Evolutionary conservation across 2,888 invertebrate species (phyloP).

Genomic region (Cerceris rybyensis): DNA sequence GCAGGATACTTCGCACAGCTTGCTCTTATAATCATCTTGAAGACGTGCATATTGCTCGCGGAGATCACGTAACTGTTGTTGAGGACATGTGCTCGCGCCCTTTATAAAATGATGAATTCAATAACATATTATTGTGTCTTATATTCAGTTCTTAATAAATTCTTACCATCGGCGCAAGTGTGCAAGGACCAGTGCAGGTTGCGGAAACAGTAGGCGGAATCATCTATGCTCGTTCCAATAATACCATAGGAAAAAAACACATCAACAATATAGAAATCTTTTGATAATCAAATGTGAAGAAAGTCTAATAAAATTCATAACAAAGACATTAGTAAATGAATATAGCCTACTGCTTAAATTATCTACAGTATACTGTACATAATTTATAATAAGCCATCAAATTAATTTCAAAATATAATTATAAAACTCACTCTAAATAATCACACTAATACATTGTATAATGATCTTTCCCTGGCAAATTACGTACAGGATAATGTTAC

Average conservation of each 20-base stretch:
- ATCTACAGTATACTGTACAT: conserved; percentile 57
- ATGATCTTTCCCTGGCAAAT: conserved; percentile 26
- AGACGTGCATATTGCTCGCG: conserved; percentile 85
- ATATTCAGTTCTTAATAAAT: conserved; percentile 7
- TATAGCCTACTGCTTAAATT: neutral
- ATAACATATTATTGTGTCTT: conserved; percentile 14
- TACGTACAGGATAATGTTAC: conserved; percentile 61
- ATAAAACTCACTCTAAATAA: conserved; percentile 55
- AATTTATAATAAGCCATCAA: conserved; percentile 35
- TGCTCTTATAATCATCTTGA: conserved; percentile 87
- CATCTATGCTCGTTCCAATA: conserved; percentile 59
- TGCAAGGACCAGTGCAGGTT: conserved; percentile 71
- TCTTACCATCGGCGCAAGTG: conserved; percentile 71
- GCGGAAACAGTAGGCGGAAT: conserved; percentile 51
- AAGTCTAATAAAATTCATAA: neutral
- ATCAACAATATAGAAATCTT: no score
- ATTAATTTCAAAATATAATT: conserved; percentile 4
- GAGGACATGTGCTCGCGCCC: conserved; percentile 76
- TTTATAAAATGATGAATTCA: conserved; percentile 44
- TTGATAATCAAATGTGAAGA: no score
- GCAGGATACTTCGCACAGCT: conserved; percentile 86
- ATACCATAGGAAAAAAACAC: neutral
- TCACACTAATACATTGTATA: conserved; percentile 45
- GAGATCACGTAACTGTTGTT: conserved; percentile 85
- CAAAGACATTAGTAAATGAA: conserved; percentile 4